Evolutionary conservation across 92 coral and sea anemone genomes (phyloP), one percentile per base, ranked within the genome.

Genomic region (Parazoanthus atlanticus): DNA sequence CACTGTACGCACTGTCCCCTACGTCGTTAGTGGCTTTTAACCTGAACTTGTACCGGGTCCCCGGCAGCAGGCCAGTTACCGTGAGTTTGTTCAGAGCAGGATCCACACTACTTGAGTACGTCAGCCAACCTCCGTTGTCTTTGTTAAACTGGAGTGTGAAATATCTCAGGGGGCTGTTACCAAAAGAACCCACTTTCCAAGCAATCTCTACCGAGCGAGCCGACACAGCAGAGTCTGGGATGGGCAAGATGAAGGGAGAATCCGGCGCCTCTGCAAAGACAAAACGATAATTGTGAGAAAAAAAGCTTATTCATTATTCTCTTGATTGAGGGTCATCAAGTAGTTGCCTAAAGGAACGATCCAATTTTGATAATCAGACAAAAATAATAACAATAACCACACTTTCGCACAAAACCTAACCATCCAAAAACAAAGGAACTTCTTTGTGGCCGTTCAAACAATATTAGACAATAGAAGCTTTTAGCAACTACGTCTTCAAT

Each of bases 11-110:
- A 88, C 99, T 97, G 89, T 92, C 85, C 17, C 97, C 97, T 64
- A 72, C 92, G 75, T 97, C 99, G 79, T 95, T 97, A 6, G 99
- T 94, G 3, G 94, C 96, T 94, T 89, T 97, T 47, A 97, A 91
- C 86, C 97, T 89, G 89, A 96, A 97, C 86, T 88, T 90, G 91
- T 97, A 97, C 5, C 86, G 69, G 56, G 86, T 92, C 74, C 94
- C 94, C 30, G 99, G 97, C 8, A 90, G 80, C 85, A 97, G 93
- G 8, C 98, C 99, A 40, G 92, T 95, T 17, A 94, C 97, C 1
- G 61, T 91, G 52, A 97, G 89, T 85, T 85, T 90, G 65, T 96
- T 82, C 29, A 92, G 85, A 10, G 56, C 70, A 70, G 95, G 92
- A 36, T 83, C 69, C 86, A 95, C 73, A 36, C 91, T 90, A 3